Evolutionary conservation across 2,113 vertebrate species (phyloP).

Genomic region (Genyomyrus donnyi): DNA sequence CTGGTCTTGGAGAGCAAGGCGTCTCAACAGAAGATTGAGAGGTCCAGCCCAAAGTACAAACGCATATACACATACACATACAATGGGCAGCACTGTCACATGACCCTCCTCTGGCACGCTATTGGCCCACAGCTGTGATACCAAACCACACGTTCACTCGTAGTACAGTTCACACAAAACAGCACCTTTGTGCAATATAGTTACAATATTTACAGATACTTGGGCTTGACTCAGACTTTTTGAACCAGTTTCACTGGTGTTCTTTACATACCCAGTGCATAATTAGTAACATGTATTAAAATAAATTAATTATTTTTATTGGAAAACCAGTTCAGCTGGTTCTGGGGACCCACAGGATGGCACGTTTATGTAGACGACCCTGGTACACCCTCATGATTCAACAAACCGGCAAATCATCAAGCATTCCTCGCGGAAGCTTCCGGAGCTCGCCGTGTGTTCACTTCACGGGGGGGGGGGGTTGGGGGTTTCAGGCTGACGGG

Average conservation of each 20-base stretch:
- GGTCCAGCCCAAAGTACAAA: conserved; percentile 54
- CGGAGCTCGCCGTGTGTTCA: not conserved
- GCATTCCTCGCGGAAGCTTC: not conserved
- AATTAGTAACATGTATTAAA: not conserved
- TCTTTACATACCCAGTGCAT: not conserved
- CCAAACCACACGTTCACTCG: not conserved
- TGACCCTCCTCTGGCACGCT: not conserved
- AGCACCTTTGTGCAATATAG: not conserved
- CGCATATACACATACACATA: too few species aligned
- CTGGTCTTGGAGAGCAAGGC: conserved; percentile 91
- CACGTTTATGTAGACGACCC: not conserved
- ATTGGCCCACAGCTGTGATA: not conserved
- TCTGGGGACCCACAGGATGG: not conserved
- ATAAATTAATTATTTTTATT: not conserved
- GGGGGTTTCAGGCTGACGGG: conserved; percentile 68
- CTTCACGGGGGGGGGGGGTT: not conserved
- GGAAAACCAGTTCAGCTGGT: not conserved
- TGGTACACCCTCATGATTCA: not conserved
- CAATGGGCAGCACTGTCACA: not conserved
- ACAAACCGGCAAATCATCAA: not conserved
- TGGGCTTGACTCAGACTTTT: not conserved
- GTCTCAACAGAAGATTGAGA: conserved; percentile 91
- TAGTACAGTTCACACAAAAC: not conserved
- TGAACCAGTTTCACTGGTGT: not conserved
- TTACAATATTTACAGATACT: not conserved